A percentile compares a stretch with the other conserved stretches of the same genome.
These are phyloP conservation scores for Betta splendens DNA, from an alignment of 2,797 vertebrate species.

Conservation along the genomic window DNA sequence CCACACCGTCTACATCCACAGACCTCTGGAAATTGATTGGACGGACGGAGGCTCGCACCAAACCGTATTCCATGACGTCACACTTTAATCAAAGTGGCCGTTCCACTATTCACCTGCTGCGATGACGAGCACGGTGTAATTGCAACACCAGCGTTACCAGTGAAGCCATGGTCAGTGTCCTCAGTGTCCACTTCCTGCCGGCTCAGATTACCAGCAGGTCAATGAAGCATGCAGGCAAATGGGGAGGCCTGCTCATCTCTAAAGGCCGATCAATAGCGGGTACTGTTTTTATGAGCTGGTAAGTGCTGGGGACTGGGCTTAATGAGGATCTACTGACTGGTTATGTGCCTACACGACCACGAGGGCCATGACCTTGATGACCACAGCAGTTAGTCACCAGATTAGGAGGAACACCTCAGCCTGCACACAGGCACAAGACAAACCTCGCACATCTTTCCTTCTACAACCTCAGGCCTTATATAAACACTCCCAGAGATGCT, in stretches of 20 bases:
- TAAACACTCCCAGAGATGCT: background rate
- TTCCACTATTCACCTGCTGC: no score
- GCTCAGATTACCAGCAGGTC: conserved; percentile 65
- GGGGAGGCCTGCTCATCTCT: conserved; percentile 44
- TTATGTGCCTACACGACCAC: conserved; percentile 10
- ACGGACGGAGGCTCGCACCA: background rate
- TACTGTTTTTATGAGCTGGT: conserved; percentile 66
- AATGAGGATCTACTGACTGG: conserved; percentile 56
- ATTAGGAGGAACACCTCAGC: conserved; percentile 32
- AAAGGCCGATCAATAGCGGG: conserved; percentile 61
- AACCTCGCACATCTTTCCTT: conserved; percentile 14
- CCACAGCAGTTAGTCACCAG: conserved; percentile 39
- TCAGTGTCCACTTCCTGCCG: conserved; percentile 18
- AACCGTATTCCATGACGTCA: background rate
- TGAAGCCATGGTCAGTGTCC: conserved; percentile 15
- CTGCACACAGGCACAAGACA: conserved; percentile 1
- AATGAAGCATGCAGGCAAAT: conserved; percentile 56
- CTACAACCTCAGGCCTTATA: background rate
- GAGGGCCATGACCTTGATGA: conserved; percentile 22
- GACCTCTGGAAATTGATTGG: background rate
- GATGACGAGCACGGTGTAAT: no score
- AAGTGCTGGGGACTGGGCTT: conserved; percentile 45
- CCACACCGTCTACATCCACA: background rate
- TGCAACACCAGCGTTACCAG: no score
- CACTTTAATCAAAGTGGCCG: no score